Base-by-base conservation (phyloP, 1,140 invertebrate genomes). In the Macrobrachium rosenbergii region DNA sequence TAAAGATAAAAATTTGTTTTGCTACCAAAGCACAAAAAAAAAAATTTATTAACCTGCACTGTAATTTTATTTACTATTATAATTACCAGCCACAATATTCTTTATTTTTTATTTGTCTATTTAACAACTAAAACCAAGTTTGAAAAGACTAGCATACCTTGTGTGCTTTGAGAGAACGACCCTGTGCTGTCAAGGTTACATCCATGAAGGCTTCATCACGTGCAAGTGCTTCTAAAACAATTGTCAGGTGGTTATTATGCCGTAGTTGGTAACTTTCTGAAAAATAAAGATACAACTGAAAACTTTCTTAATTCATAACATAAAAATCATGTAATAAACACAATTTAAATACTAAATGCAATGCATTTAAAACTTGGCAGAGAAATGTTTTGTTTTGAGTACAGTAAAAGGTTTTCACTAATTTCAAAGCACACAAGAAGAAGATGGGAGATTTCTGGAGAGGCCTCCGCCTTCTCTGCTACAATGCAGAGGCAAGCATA, bases 251-350 rank as follows among this genome's bases (percentile, higher is more conserved):
- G 80, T 88, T 88, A 75, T 88, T 88, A 37, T 88, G 86, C 45
- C 86, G 73, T 60, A 88, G 72, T 63, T 88, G 86, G 80, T 88
- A 88, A 69, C 86, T 88, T 64, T 88, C 86, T 88, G 86, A 5
- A 23, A 37, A 23, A 72, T 8, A n/a, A 69, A 37, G 81, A 58
- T 16, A 17, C 23, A 62, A n/a, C 14, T 45, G 14, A n/a, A 28
- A 63, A 63, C 59, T 12, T 23, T 62, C 14, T 14, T 72, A 72
- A 23, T 17, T 69, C 28, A 28, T 21, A 6, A 21, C 14, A 16
- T 0, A 28, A 72, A 21, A 21, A 21, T 21, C 6, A 8, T 72
- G 52, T 52, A 52, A 52, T 52, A 52, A 52, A 52, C 52, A 52
- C 52, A 52, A 52, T 10, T 12, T 52, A 52, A 52, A 52, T 52